These are phyloP conservation scores for Struthidea cinerea DNA, from an alignment of 2,113 vertebrate species.

Conservation along the genomic window DNA sequence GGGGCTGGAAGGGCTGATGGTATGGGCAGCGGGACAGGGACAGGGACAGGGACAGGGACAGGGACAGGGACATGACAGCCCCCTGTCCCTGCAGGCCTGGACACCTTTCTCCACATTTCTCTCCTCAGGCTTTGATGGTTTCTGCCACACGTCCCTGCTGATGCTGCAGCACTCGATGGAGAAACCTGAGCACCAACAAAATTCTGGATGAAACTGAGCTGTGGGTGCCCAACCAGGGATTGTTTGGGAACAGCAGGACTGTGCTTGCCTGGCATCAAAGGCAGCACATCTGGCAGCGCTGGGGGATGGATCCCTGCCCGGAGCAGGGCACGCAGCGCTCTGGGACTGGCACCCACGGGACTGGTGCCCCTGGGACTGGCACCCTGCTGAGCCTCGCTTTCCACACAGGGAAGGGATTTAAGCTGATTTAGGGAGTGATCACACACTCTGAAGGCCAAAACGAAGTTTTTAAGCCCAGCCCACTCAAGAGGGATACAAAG, in stretches of 20 bases:
- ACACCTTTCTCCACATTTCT: background rate
- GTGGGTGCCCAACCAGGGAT: background rate
- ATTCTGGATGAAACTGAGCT: rapidly evolving
- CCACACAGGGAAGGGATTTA: background rate
- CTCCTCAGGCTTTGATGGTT: background rate
- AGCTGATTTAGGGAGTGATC: background rate
- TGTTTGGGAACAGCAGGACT: background rate
- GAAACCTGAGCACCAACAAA: background rate
- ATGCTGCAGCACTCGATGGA: background rate
- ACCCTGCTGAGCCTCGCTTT: rapidly evolving
- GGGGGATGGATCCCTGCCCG: background rate
- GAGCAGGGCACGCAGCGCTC: rapidly evolving
- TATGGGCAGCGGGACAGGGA: background rate
- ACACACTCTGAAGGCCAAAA: background rate
- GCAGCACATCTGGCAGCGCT: rapidly evolving
- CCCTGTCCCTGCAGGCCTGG: background rate
- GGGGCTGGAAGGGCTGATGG: background rate
- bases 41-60: background rate
- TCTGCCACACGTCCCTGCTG: background rate
- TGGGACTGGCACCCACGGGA: background rate
- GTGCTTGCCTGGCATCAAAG: background rate
- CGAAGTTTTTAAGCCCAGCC: background rate
- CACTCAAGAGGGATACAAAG: background rate
- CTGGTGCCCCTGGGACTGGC: background rate
- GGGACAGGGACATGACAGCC: background rate